Evolutionary conservation across 2,113 vertebrate species (phyloP), one percentile per base, ranked within the genome.

Genomic region (Uropsilus gracilis): DNA sequence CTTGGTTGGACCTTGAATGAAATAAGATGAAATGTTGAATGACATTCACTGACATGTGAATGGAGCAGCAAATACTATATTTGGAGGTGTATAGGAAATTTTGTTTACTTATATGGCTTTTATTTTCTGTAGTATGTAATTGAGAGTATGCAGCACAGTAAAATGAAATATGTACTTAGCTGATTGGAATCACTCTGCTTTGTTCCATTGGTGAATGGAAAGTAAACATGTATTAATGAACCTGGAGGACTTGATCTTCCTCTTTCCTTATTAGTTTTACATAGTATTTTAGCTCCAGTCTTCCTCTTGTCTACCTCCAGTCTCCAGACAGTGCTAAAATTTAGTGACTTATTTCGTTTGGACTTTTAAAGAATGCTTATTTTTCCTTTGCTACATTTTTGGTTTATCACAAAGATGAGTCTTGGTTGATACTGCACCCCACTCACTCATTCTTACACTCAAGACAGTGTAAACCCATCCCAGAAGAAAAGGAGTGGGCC

Each of bases 101-200:
- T 64, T 89, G 55, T 93, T 89, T 77, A 69, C 48, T 94, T 87
- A 20, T 55, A 20, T 69, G 28, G 30, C 46, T 91, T 96, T 95
- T 61, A 48, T 75, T 96, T 94, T 68, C 28, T 63, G 24, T 57
- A 18, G 32, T 84, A 37, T 89, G 0, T 85, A 75, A 42, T 50
- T 76, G 39, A 91, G 53, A 44, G 7, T 63, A 24, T 86, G 24
- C 26, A 53, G 50, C 26, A 75, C 11, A 64, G 55, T n/a, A 44
- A 87, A 77, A 28, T 93, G 53, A 93, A 89, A 16, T 68, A 68
- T 55, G 48, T 69, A 77, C 69, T 76, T 44, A 63, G 48, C n/a
- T 72, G 71, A 61, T 84, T 59, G 42, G 50, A 81, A 68, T 87
- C 30, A 61, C 39, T 91, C 32, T 37, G 0, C 68, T 77, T 85